These are phyloP conservation scores for Uropetala carovei DNA, from an alignment of 2,888 invertebrate species.

Conservation along the genomic window DNA sequence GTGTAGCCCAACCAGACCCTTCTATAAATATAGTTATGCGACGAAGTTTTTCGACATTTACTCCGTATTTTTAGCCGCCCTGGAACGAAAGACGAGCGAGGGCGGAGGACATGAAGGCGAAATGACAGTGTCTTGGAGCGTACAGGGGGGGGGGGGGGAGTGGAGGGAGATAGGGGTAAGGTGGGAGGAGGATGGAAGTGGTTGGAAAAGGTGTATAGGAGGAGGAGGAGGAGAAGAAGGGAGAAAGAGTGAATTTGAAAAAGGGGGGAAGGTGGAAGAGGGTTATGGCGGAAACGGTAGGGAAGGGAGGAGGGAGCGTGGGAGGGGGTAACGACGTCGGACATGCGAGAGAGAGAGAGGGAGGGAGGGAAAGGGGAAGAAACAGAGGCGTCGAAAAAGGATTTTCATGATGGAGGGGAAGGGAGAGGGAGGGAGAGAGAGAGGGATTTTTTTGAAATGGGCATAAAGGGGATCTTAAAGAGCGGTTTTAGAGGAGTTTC, in stretches of 20 bases:
- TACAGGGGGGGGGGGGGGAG: background rate
- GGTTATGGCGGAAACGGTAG: background rate
- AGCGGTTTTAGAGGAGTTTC: too few relatives aligned
- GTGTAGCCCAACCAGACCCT: slow-evolving; percentile 11
- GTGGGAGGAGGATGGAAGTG: background rate
- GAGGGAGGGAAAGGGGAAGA: too few relatives aligned
- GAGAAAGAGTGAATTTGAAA: background rate
- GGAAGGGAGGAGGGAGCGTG: too few relatives aligned
- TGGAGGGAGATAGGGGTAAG: background rate
- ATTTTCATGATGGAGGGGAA: too few relatives aligned
- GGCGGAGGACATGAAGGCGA: slow-evolving; percentile 38
- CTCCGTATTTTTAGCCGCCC: slow-evolving; percentile 60
- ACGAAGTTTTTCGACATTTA: slow-evolving; percentile 63
- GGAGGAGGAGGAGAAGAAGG: background rate
- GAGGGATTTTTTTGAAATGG: too few relatives aligned
- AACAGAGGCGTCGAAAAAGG: too few relatives aligned
- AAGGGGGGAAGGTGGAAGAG: background rate
- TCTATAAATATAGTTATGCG: slow-evolving; percentile 63
- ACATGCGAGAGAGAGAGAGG: too few relatives aligned
- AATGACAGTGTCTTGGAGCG: slow-evolving; percentile 39
- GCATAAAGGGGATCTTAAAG: too few relatives aligned
- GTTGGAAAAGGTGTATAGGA: background rate
- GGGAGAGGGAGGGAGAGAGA: too few relatives aligned
- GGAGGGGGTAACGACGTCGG: too few relatives aligned
- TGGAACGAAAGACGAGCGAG: slow-evolving; percentile 23